A percentile compares a stretch with the other conserved stretches of the same genome.
Conservation (phyloP, 2,797 vertebrate genomes). For the Leptodactylus fallax region DNA sequence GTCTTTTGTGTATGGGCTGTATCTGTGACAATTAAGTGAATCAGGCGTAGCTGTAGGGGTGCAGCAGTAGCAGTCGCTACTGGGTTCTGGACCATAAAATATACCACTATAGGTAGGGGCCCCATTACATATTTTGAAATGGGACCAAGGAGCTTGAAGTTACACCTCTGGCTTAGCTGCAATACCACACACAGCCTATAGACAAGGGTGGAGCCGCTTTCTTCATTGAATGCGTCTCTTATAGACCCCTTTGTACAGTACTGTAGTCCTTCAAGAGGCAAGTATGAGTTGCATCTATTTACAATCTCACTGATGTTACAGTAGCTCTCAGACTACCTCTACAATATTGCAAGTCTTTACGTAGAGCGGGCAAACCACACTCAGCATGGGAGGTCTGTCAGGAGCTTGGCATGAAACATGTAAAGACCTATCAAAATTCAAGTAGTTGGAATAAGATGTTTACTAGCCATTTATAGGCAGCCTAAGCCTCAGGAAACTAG, state of each 20-base stretch:
- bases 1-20: too few relatives aligned
- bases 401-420: neutral
- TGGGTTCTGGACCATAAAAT: too few relatives aligned
- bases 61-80: too few relatives aligned
- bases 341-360: constrained; percentile 36
- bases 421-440: constrained; percentile 17
- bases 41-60: too few relatives aligned
- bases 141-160: too few relatives aligned
- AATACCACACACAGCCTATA: neutral
- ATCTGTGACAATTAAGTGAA: too few relatives aligned
- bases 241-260: too few relatives aligned
- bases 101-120: too few relatives aligned
- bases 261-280: neutral
- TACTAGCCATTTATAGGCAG: constrained; percentile 5
- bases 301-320: neutral
- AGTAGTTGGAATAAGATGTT: constrained; percentile 2
- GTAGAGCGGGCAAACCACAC: constrained; percentile 12
- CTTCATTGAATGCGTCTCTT: too few relatives aligned
- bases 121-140: too few relatives aligned
- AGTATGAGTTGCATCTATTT: constrained; percentile 30
- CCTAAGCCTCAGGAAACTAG: constrained; percentile 17
- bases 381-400: constrained; percentile 54
- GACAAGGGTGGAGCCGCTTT: neutral
- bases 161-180: neutral
- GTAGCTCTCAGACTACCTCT: constrained; percentile 4